Evolutionary conservation across 2,797 vertebrate species (phyloP).

Genomic region (Cyprinella venusta): DNA sequence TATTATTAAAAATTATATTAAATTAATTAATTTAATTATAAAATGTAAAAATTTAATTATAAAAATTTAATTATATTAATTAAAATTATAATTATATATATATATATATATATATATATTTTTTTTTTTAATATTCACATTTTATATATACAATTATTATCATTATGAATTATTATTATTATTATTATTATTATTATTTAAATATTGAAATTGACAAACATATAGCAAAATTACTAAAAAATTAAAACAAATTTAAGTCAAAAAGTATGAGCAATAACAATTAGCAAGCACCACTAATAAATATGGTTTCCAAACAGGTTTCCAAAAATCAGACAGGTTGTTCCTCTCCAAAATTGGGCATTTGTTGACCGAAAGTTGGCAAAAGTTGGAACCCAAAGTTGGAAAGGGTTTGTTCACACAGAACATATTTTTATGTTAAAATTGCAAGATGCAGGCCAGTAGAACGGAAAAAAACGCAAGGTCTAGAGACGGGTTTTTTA

Average conservation of each 20-base stretch:
- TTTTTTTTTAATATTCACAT: no score
- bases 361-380: neutral
- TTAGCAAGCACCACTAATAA: neutral
- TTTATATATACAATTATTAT: no score
- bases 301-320: neutral
- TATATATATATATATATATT: no score
- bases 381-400: neutral
- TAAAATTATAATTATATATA: no score
- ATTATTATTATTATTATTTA: no score
- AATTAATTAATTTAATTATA: no score
- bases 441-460: neutral
- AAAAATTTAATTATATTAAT: no score
- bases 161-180: no score
- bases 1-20: no score
- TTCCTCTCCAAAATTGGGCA: neutral
- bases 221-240: neutral
- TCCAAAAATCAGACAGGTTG: neutral
- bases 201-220: neutral
- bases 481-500: neutral
- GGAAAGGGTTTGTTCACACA: neutral
- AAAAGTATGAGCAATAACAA: neutral
- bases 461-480: neutral
- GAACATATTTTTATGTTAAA: neutral
- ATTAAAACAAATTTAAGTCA: neutral
- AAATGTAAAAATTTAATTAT: no score